Percentiles rank a stretch among this genome's conserved stretches.
phyloP scores from a whole-genome alignment of 2,113 vertebrate genomes.

The Danio rerio region GRCz12tu NC_133183.1:49599501-49600000 shows the following conservation, averaged over 20 bases:
- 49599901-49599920: conserved; percentile 78
- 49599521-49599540: too few species aligned
- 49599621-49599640: conserved; percentile 7
- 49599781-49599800: background rate
- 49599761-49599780: background rate
- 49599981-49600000: conserved; percentile 66
- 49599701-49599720: conserved; percentile 28
- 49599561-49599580: background rate
- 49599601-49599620: background rate
- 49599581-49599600: background rate
- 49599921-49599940: conserved; percentile 58
- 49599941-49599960: conserved; percentile 76
- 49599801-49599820: background rate
- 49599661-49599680: conserved; percentile 17
- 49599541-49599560: too few species aligned
- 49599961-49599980: conserved; percentile 82
- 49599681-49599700: background rate
- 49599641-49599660: conserved; percentile 2
- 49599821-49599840: background rate
- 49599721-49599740: background rate
- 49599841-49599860: background rate
- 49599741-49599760: conserved; percentile 1
- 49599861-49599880: conserved; percentile 22
- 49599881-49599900: conserved; percentile 62
- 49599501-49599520: too few species aligned